Evolutionary conservation across 2,888 invertebrate genomes (phyloP).

Genomic region (Himalopsyche japonica): DNA sequence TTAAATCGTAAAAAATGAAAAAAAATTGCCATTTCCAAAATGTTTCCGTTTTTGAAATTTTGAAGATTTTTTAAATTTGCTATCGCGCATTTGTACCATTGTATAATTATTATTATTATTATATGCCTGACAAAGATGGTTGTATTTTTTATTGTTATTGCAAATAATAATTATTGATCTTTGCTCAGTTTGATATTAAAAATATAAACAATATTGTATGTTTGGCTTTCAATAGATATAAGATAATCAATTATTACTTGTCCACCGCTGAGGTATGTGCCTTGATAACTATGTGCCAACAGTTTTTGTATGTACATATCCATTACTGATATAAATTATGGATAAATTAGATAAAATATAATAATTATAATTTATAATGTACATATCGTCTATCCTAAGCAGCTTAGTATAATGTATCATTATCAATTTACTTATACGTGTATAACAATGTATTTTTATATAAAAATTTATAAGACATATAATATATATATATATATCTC

Average conservation of each 20-base stretch:
- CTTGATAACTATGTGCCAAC: constrained; percentile 36
- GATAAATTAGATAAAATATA: constrained; percentile 12
- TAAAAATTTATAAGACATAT: constrained; percentile 26
- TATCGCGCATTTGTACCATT: background rate
- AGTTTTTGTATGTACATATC: constrained; percentile 31
- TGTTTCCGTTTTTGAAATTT: no score
- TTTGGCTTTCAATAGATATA: constrained; percentile 15
- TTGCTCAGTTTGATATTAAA: constrained; percentile 22
- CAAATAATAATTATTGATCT: constrained; percentile 10
- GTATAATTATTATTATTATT: background rate
- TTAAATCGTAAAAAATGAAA: no score
- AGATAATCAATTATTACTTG: constrained; percentile 6
- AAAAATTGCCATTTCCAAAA: no score
- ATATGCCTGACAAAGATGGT: constrained; percentile 13
- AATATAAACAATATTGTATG: constrained; percentile 2
- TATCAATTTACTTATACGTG: constrained; percentile 4
- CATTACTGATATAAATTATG: constrained; percentile 12
- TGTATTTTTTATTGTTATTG: background rate
- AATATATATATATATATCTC: constrained; percentile 8
- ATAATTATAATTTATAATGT: constrained; percentile 21
- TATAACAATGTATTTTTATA: constrained; percentile 31
- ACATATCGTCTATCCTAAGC: constrained; percentile 30
- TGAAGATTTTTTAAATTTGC: no score
- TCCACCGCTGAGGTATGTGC: constrained; percentile 36
- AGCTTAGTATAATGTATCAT: constrained; percentile 31